Base-by-base conservation (phyloP, 2,113 vertebrate genomes). In the Danionella cerebrum region DNA sequence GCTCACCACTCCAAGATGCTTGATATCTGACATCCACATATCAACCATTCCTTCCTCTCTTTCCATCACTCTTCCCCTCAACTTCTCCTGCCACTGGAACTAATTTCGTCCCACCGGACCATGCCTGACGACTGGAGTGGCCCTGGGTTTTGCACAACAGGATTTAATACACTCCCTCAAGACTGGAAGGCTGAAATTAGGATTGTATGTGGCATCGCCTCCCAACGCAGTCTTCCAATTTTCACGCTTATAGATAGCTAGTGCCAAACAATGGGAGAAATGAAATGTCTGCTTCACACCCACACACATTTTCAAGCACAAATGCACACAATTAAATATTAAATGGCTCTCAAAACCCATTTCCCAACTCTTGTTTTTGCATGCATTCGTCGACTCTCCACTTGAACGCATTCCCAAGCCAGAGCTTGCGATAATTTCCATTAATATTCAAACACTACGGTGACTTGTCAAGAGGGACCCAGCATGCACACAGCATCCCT, bases 361-460 rank as follows among this genome's bases (percentile, higher is more conserved):
- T 71, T 73, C 73, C 67, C 58, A 25, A 38, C 44, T 71, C 57
- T 57, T 55, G n/a, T 69, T 39, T 55, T 62, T 60, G 67, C 51
- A 58, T 47, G 67, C 22, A 33, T 65, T 48, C 70, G 60, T 69
- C 52, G 44, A 51, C 62, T 55, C 38, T 59, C 35, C 18, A 70
- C 69, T 72, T 73, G 50, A 71, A 74, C 70, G 72, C 70, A 77
- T 67, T 70, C 59, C 70, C 71, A 48, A 69, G 54, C 73, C 35
- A 38, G 77, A 77, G 53, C 71, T 67, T 53, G 60, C 45, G 55
- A 41, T 78, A 74, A 73, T 76, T 80, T 71, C 76, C 64, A 80
- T 78, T 78, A 76, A 76, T 80, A 76, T 78, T 76, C 70, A 71
- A 48, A 68, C 65, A 47, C 33, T 66, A 41, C 21, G 12, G 53